Evolutionary conservation across 1,140 invertebrate genomes (phyloP), one percentile per base, ranked within the genome.

Genomic region (Thrips palmi): DNA sequence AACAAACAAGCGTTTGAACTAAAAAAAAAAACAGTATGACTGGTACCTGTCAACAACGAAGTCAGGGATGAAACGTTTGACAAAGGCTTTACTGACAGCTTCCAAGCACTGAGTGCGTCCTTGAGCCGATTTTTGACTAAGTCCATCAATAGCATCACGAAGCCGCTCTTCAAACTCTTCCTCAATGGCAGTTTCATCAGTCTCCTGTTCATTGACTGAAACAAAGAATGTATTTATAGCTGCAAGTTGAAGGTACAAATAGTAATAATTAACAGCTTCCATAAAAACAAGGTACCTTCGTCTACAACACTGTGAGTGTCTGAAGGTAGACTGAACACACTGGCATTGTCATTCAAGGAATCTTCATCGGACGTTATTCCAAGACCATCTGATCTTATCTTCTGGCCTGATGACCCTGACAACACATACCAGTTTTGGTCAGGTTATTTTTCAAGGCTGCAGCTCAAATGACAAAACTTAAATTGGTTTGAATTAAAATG

Each of bases 141-240:
- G 59, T 19, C 77, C 78, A 53, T 94, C 91, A 31, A 94, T 74
- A 0, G 74, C 71, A 49, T 89, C 82, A 17, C 71, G 68, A 12
- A 94, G 59, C 57, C 89, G 87, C 34, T 92, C 86, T 57, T 94
- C 88, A 49, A 88, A 77, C 27, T 76, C 69, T 52, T 93, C 87
- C 42, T 65, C 65, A 42, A 65, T 60, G 33, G 63, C 57, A 8
- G 67, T 52, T 37, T 74, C 70, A 31, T 69, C 69, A 25, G 62
- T 58, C 34, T 66, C 65, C 29, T 65, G 65, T 41, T 48, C 46
- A n/a, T 42, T 42, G 33, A 36, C 24, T 52, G 30, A 41, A 54
- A 54, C 24, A 56, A 54, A 36, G 44, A 37, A 54, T 49, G n/a
- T n/a, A n/a, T n/a, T n/a, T n/a, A n/a, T n/a, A n/a, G n/a, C n/a